These are phyloP conservation scores for Centruroides sculpturatus DNA, from an alignment of 1,140 invertebrate species.

Conservation along the genomic window DNA sequence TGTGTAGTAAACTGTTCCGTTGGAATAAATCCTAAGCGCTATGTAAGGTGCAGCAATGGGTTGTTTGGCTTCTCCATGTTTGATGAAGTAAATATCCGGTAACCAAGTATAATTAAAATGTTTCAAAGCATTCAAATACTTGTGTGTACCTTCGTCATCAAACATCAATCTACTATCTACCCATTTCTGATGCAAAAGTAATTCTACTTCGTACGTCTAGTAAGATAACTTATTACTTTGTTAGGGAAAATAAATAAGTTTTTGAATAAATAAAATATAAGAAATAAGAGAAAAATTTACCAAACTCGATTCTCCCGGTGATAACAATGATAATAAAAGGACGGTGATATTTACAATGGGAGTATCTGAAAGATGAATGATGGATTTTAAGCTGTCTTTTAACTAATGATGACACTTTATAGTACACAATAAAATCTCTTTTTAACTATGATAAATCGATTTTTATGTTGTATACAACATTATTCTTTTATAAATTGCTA, in stretches of 20 bases:
- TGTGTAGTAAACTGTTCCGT: slow-evolving; percentile 79
- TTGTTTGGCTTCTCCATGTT: slow-evolving; percentile 78
- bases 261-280: not conserved
- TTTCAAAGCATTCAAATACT: slow-evolving; percentile 75
- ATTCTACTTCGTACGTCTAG: slow-evolving; percentile 89
- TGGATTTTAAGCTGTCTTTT: no score
- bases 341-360: slow-evolving; percentile 30
- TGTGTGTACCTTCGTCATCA: slow-evolving; percentile 67
- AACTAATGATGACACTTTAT: no score
- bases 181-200: slow-evolving; percentile 78
- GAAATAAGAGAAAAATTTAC: slow-evolving; percentile 32
- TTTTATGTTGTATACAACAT: no score
- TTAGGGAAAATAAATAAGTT: not conserved
- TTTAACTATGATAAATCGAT: no score
- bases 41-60: slow-evolving; percentile 60
- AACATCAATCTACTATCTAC: slow-evolving; percentile 68
- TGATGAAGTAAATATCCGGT: slow-evolving; percentile 85
- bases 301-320: slow-evolving; percentile 84
- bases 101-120: slow-evolving; percentile 80
- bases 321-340: slow-evolving; percentile 73
- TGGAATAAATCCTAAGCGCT: slow-evolving; percentile 69
- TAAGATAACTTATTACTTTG: not conserved
- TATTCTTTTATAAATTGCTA: no score
- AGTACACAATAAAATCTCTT: no score
- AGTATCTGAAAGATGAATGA: no score